A percentile compares a stretch with the other conserved stretches of the same genome.
Evolutionary conservation across 2,113 vertebrate genomes (phyloP).

Genomic region (Zingel zingel): DNA sequence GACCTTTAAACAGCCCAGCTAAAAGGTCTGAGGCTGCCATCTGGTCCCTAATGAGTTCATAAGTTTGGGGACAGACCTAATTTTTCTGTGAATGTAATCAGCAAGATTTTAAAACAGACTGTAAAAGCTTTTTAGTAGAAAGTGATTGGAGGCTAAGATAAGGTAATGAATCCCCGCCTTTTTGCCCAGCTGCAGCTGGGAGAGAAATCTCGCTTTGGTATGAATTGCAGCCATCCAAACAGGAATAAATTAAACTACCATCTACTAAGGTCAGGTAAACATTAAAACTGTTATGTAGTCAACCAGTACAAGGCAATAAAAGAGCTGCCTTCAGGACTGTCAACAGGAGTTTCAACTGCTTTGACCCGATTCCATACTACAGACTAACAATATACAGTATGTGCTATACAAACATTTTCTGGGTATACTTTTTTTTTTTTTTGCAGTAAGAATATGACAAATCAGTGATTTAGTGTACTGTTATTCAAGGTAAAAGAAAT

Average conservation of each 20-base stretch:
- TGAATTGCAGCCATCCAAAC: background rate
- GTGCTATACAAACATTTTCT: background rate
- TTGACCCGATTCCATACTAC: background rate
- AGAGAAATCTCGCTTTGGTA: background rate
- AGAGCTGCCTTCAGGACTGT: background rate
- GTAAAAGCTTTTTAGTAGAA: too few relatives aligned
- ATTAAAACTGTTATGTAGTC: background rate
- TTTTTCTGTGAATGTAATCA: too few relatives aligned
- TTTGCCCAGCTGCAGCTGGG: too few relatives aligned
- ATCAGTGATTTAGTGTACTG: background rate
- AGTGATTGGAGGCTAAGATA: too few relatives aligned
- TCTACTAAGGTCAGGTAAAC: background rate
- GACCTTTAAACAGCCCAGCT: too few relatives aligned
- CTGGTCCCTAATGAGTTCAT: too few relatives aligned
- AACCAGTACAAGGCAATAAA: background rate
- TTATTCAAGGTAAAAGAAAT: background rate
- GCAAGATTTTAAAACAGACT: too few relatives aligned
- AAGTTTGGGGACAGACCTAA: too few relatives aligned
- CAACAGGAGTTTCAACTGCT: background rate
- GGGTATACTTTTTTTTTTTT: background rate
- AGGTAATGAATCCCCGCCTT: too few relatives aligned
- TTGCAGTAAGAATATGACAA: background rate
- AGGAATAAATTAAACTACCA: background rate
- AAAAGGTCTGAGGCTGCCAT: too few relatives aligned
- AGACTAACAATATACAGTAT: background rate